Evolutionary conservation across 35 echinoderm and acorn worm species (phyloP), one percentile per base, ranked within the genome.

Genomic region (Ophioderma brevispina): DNA sequence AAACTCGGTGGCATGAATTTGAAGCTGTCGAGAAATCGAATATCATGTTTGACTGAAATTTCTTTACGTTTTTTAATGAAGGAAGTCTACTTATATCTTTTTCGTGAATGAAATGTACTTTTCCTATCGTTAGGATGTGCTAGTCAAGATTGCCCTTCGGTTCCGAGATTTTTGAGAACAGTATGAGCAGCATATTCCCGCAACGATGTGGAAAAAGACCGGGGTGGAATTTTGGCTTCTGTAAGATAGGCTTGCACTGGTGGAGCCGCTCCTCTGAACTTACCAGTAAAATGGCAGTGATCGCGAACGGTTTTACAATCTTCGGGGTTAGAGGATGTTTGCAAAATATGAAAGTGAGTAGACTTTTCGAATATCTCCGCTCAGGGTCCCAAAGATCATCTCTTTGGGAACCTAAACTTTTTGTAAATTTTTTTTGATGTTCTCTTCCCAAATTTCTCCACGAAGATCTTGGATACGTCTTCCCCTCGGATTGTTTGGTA

Each of bases 231-330:
- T 37, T 39, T 21, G 80, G 80, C 42, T 39, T 39, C 35, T 32
- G 39, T 25, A 5, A 40, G 0, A 14, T 42, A 1, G 42, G 2
- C 39, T 82, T 82, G 35, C 80, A 70, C 10, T 70, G 10, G 28
- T 70, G 59, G 15, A n/a, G 80, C 80, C 2, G 80, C 35, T 41
- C 80, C 80, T 82, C 80, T 39, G 32, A 41, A 82, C 19, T 39
- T 82, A 0, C 80, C 80, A 19, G 35, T 82, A 42, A 40, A 40
- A 40, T 82, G 80, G 32, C 80, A 82, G 42, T 82, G 80, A 25
- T 82, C 80, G 14, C 38, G 0, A 14, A 82, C 80, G 59, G 5
- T 70, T 8, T 31, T 34, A 80, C 17, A 11, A 21, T 40, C 31
- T 36, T 40, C 25, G 38, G 33, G 13, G 33, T 80, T 13, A 37